phyloP scores from a whole-genome alignment of 2,113 vertebrate genomes.

The Plectropomus leopardus region DNA sequence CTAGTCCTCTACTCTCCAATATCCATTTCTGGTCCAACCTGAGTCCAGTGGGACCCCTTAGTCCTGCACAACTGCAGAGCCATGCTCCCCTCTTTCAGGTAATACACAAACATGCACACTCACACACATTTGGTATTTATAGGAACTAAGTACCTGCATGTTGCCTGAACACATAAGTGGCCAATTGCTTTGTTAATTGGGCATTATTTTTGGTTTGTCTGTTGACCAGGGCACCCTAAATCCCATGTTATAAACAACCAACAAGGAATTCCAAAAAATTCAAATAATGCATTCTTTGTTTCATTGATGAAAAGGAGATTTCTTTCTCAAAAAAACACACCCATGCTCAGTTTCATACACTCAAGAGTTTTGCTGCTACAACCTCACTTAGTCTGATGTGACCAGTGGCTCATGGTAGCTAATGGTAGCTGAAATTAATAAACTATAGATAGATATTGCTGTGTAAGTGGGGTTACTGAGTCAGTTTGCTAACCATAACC shows the following conservation, averaged over 20 bases:
- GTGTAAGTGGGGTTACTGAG: neutral
- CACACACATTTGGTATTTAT: neutral
- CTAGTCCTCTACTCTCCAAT: slow-evolving; percentile 94
- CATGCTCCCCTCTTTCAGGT: slow-evolving; percentile 96
- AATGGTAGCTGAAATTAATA: neutral
- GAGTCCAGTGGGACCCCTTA: slow-evolving; percentile 95
- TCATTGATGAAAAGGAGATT: neutral
- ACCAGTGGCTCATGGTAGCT: neutral
- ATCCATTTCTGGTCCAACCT: slow-evolving; percentile 98
- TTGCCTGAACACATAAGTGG: neutral
- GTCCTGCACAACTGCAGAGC: slow-evolving; percentile 94
- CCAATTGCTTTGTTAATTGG: neutral
- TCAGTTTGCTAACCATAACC: neutral
- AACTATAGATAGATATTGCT: neutral
- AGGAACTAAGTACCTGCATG: neutral
- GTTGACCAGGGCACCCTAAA: neutral
- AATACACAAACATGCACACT: slow-evolving; percentile 21
- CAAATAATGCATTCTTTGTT: neutral
- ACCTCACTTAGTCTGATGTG: neutral
- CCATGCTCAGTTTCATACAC: neutral
- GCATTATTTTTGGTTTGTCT: neutral
- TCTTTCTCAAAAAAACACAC: neutral
- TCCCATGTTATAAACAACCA: neutral
- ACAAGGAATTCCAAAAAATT: neutral
- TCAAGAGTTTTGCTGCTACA: neutral